Conservation (phyloP, 2,888 invertebrate genomes). For the Caradrina clavipalpis region DNA sequence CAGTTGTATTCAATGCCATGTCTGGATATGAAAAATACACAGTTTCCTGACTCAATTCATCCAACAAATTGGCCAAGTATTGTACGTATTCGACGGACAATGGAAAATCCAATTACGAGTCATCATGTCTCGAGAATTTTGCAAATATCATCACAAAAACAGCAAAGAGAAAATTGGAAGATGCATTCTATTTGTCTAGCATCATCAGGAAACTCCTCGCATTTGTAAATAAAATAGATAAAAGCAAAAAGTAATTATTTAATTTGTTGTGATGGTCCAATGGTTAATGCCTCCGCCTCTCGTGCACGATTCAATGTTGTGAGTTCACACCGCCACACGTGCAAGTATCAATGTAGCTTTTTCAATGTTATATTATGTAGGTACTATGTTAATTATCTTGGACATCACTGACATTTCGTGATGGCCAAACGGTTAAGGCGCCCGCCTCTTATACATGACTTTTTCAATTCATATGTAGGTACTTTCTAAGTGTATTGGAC, state of each 20-base stretch:
- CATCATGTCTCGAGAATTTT: neutral
- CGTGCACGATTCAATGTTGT: neutral
- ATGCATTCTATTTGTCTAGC: neutral
- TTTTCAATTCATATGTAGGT: neutral
- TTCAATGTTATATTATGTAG: neutral
- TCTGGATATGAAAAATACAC: constrained; percentile 36
- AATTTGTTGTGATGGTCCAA: neutral
- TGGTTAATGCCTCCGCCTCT: neutral
- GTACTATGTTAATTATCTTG: neutral
- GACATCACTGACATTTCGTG: neutral
- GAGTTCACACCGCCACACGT: neutral
- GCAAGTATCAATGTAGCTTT: neutral
- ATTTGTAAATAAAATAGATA: constrained; percentile 10
- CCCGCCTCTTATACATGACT: neutral
- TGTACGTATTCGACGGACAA: neutral
- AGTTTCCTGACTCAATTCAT: neutral
- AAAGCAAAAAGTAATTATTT: constrained; percentile 23
- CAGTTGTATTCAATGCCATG: constrained; percentile 55
- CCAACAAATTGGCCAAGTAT: neutral
- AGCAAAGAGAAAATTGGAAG: neutral
- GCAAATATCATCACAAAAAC: neutral
- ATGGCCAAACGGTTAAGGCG: too few relatives aligned
- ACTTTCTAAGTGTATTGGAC: neutral
- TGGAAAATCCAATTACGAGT: neutral
- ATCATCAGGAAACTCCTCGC: neutral